phyloP scores from a whole-genome alignment of 2,113 vertebrate species.

The Grammomys surdaster region DNA sequence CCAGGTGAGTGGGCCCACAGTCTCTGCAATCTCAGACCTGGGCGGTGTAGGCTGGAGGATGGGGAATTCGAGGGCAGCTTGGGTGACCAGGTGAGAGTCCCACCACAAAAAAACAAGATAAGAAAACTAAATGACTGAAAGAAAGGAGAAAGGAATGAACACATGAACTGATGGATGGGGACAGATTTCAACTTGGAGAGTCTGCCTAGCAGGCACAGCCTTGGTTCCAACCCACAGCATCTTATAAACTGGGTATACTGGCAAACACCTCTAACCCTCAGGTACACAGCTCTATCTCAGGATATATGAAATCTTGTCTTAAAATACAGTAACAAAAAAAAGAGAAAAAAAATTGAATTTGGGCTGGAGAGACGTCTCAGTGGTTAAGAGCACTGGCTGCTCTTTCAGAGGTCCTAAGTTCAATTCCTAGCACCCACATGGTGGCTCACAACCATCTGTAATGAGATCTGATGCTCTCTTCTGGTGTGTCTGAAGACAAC shows the following conservation, averaged over 20 bases:
- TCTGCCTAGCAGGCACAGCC: neutral
- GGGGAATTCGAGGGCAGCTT: neutral
- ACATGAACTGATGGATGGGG: neutral
- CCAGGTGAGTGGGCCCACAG: neutral
- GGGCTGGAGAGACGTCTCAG: no score
- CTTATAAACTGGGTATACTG: no score
- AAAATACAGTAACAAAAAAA: neutral
- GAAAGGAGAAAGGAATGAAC: neutral
- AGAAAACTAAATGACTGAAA: neutral
- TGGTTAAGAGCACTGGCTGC: no score
- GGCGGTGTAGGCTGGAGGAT: neutral
- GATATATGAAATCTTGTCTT: neutral
- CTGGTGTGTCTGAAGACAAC: no score
- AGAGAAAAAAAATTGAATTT: neutral
- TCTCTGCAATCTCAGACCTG: neutral
- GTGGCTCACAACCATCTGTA: no score
- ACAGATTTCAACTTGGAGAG: neutral
- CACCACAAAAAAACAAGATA: neutral
- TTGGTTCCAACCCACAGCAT: neutral
- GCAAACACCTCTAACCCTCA: neutral
- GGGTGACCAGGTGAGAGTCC: neutral
- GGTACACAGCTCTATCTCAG: neutral
- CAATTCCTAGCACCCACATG: no score
- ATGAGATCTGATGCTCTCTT: no score
- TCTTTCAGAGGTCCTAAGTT: no score